Base-by-base conservation (phyloP, 2,113 vertebrate genomes). In the Zosterops pallidus region DNA sequence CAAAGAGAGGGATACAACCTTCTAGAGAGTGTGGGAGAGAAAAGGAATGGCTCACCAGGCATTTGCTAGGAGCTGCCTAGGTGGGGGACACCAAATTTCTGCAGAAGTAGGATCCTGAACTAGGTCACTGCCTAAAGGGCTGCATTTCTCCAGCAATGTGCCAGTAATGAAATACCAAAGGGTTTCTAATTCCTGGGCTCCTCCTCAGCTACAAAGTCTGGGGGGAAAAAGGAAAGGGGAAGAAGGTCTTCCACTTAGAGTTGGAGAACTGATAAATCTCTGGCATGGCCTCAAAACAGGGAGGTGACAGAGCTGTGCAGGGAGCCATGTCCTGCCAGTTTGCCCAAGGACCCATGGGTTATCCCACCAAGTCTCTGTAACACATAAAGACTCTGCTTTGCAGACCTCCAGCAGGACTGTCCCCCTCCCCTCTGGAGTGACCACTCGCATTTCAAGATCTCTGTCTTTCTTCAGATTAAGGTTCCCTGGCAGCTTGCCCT, bases 41-140 rank as follows among this genome's bases (percentile, higher is more conserved):
- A 79, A 91, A 44, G 57, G 56, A 75, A 29, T 2, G 2, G 21
- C 60, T 83, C 65, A 82, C 71, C 49, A 39, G 26, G 39, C 49
- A 46, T 47, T 53, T 94, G 18, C 46, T 72, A 42, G 46, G 79
- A 92, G 55, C 28, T 91, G 33, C 69, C 47, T 56, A 35, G 55
- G 70, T 86, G 67, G 64, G 64, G 65, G 85, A 63, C 84, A 49
- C 46, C 70, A 35, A 82, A 91, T 63, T 81, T 90, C 85, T 94
- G 64, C 55, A 42, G 68, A 86, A 1, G 3, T 8, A 63, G 39
- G 41, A 93, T 21, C 39, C 21, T 78, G 49, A 75, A 65, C 29
- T 52, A 70, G 77, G 77, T 81, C 71, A 53, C 25, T 39, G 49
- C 56, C 62, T 63, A 26, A 59, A 94, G 83, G 29, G 42, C 15